A percentile compares a stretch with the other conserved stretches of the same genome.
These are phyloP conservation scores for Buphagus erythrorhynchus DNA, from an alignment of 2,797 vertebrate species.

Conservation along the genomic window DNA sequence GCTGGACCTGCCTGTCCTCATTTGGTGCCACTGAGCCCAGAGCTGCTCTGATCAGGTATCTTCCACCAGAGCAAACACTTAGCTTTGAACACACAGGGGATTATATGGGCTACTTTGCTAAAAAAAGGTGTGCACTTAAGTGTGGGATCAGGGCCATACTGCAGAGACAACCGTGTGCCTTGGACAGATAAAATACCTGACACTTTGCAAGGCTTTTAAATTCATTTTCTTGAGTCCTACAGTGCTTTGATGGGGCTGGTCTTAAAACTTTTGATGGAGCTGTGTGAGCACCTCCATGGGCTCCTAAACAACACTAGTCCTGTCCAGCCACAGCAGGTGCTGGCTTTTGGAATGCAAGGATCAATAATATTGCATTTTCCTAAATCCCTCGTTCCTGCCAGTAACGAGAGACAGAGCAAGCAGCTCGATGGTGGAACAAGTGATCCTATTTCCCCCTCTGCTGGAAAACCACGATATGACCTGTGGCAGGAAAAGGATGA, in stretches of 20 bases:
- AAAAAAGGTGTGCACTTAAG: background rate
- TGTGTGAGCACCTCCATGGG: background rate
- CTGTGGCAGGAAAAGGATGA: background rate
- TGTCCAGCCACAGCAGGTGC: background rate
- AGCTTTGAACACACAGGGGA: background rate
- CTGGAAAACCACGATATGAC: constrained; percentile 11
- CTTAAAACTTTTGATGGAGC: background rate
- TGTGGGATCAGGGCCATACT: background rate
- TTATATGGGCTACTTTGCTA: background rate
- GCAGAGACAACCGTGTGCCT: background rate
- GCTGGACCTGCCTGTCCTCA: background rate
- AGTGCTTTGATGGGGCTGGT: background rate
- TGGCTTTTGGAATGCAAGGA: constrained; percentile 19
- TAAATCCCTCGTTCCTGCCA: background rate
- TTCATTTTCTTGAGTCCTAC: background rate
- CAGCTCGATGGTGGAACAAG: background rate
- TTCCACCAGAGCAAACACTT: background rate
- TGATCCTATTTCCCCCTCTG: constrained; percentile 72
- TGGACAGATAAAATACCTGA: background rate
- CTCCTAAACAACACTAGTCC: constrained; percentile 14
- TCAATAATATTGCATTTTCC: background rate
- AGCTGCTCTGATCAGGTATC: rapidly evolving
- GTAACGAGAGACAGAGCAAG: rapidly evolving
- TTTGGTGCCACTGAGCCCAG: background rate
- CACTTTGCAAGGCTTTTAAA: background rate